phyloP scores from a whole-genome alignment of 2,797 vertebrate species.

The Pseudopleuronectes americanus region DNA sequence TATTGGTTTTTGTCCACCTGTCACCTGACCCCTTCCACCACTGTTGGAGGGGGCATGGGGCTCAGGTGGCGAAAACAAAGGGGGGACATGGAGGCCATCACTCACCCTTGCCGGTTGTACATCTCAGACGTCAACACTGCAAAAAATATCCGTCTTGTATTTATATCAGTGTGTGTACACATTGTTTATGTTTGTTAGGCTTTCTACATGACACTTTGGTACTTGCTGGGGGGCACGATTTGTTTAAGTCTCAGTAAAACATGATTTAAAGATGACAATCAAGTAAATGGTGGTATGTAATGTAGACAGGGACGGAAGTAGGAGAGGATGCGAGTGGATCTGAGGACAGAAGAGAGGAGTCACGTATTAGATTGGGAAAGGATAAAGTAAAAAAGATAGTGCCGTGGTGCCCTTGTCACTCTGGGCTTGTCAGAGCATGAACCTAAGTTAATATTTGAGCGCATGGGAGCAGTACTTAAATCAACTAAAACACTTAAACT shows the following conservation, averaged over 20 bases:
- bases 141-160: conserved; percentile 27
- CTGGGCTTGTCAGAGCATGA: conserved; percentile 43
- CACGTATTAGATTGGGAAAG: conserved; percentile 45
- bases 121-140: conserved; percentile 41
- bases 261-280: background rate
- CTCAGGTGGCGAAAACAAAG: conserved; percentile 69
- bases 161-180: too few relatives aligned
- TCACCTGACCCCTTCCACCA: conserved; percentile 78
- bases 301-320: background rate
- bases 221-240: too few relatives aligned
- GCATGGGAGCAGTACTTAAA: background rate
- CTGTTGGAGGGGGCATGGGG: conserved; percentile 54
- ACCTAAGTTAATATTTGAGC: conserved; percentile 1
- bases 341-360: conserved; percentile 43
- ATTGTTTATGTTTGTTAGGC: background rate
- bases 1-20: conserved; percentile 82
- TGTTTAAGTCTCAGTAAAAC: background rate
- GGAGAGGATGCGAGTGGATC: conserved; percentile 10
- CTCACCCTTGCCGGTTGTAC: conserved; percentile 48
- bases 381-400: conserved; percentile 41
- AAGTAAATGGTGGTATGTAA: background rate
- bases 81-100: conserved; percentile 56
- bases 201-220: background rate
- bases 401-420: conserved; percentile 13
- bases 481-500: too few relatives aligned